Conservation (phyloP, 1,140 invertebrate species). For the Macrotrachela quadricornifera region DNA sequence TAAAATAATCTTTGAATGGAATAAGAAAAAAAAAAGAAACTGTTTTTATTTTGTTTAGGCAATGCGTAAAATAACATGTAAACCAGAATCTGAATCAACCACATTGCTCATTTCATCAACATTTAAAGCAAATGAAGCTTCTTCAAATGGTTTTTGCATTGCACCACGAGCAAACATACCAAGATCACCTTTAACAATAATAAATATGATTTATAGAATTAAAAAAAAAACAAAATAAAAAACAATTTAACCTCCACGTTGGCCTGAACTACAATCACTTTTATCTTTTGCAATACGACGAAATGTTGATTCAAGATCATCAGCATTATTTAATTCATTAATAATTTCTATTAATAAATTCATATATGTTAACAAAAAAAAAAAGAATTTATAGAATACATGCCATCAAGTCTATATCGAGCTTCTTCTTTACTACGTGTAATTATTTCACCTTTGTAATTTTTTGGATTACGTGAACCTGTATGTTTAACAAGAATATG, state of each 20-base stretch:
- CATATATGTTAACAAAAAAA: no score
- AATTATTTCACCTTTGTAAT: slow-evolving; percentile 83
- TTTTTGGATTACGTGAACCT: slow-evolving; percentile 70
- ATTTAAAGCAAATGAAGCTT: slow-evolving; percentile 73
- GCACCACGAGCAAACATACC: slow-evolving; percentile 71
- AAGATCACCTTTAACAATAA: slow-evolving; percentile 38
- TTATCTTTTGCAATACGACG: slow-evolving; percentile 50
- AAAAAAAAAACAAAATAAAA: no score
- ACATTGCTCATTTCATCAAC: slow-evolving; percentile 73
- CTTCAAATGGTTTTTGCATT: slow-evolving; percentile 93
- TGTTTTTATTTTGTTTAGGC: background rate
- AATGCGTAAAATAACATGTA: slow-evolving; percentile 79
- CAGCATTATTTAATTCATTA: no score
- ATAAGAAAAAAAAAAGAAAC: no score
- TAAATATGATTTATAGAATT: no score
- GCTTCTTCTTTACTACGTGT: slow-evolving; percentile 78
- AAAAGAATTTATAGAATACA: background rate
- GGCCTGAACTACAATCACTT: slow-evolving; percentile 89
- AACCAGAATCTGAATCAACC: slow-evolving; percentile 80
- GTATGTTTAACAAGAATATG: slow-evolving; percentile 90
- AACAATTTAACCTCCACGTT: slow-evolving; percentile 45
- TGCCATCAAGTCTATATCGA: slow-evolving; percentile 48
- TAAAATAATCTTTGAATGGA: no score
- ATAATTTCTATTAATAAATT: no score
- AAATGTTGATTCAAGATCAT: no score